Percentiles rank a stretch among this genome's conserved stretches.
These are phyloP conservation scores for Drosophila incognita DNA, from an alignment of 2,888 invertebrate species.

Conservation along the genomic window DNA sequence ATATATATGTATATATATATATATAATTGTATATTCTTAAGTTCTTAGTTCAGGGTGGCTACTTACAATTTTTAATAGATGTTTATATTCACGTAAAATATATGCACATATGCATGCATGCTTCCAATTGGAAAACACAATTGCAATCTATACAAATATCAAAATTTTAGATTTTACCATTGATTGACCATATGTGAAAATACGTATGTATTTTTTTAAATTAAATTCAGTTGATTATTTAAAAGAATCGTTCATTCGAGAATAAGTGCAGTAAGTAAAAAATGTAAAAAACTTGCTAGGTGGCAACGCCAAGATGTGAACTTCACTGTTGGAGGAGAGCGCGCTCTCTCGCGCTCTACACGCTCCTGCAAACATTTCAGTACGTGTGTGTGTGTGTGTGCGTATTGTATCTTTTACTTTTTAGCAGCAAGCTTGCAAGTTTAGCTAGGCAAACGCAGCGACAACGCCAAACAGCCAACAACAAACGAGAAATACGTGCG, in stretches of 20 bases:
- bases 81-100: background rate
- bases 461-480: conserved; percentile 70
- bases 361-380: conserved; percentile 72
- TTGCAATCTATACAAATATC: background rate
- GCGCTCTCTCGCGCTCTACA: conserved; percentile 24
- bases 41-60: background rate
- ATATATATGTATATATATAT: no score
- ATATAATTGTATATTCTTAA: background rate
- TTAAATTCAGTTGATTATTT: background rate
- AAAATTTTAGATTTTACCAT: background rate
- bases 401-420: conserved; percentile 76
- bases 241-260: background rate
- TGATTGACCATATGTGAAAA: background rate
- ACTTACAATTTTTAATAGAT: background rate
- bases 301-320: conserved; percentile 53
- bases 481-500: conserved; percentile 63
- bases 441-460: conserved; percentile 63
- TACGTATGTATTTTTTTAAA: background rate
- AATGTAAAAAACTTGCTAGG: conserved; percentile 12
- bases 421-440: conserved; percentile 71
- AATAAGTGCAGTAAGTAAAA: conserved; percentile 8
- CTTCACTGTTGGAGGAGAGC: conserved; percentile 47
- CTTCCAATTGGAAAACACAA: background rate
- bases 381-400: conserved; percentile 28
- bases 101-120: background rate